Base-by-base conservation (phyloP, 2,888 invertebrate species). In the Aplocera efformata region DNA sequence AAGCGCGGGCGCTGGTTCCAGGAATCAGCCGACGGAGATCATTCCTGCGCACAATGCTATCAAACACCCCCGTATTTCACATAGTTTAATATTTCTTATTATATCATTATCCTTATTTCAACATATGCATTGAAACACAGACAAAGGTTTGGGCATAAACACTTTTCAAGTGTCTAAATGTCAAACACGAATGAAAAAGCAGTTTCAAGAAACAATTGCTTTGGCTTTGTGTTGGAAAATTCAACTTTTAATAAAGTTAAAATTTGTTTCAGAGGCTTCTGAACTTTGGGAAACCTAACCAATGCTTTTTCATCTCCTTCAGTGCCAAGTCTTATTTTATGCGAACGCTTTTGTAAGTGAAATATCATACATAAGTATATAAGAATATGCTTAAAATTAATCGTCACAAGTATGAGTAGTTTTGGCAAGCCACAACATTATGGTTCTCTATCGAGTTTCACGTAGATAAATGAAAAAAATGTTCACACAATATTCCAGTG, bases 251-350 rank as follows among this genome's bases (percentile, higher is more conserved):
- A 41, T 48, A 40, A 60, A 69, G 58, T 72, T 61, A 50, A 63
- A 69, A 67, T 67, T 67, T 62, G 70, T 74, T 80, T 72, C 56
- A 71, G 72, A 68, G 79, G 77, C 66, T 79, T 76, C 74, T 50
- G 35, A 80, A 79, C 68, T 76, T 75, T 50, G 52, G 50, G 70
- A 72, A 78, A 68, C 74, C 76, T 63, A 65, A 63, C 61, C 55
- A 63, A 59, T 58, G 66, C 67, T 60, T 60, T 67, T 72, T 72
- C 62, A 66, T 64, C 58, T 60, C 46, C 57, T 67, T 65, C 63
- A 56, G 55, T 57, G n/a, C n/a, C n/a, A n/a, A 63, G 72, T 67
- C 64, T 63, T 33, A 32, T 36, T 45, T 45, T 36, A 40, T 23
- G 32, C 27, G 30, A 35, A 9, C 26, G 20, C n/a, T n/a, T n/a